Evolutionary conservation across 2,797 vertebrate species (phyloP), one percentile per base, ranked within the genome.

Genomic region (Gouania willdenowi): DNA sequence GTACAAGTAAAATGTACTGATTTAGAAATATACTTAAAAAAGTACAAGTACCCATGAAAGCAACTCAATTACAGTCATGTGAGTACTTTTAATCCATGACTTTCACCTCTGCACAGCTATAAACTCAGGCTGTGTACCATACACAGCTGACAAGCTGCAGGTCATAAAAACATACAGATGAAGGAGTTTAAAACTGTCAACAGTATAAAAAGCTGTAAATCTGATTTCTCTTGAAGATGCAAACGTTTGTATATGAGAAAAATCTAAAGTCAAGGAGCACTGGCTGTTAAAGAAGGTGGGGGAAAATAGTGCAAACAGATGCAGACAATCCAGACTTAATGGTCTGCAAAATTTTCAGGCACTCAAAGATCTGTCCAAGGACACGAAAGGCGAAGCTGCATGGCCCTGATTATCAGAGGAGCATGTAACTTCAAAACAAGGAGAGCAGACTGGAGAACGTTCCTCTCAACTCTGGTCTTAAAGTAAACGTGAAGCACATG

Each of bases 271-370:
- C n/a, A 13, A 16, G 52, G 29, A 30, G 51, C 32, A 41, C 3
- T 32, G 40, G 48, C 48, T 40, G 45, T 60, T 51, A 79, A 64
- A 48, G 50, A 69, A 73, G 63, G 82, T 40, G 31, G 67, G 70
- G 60, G 64, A 69, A 79, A 83, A 77, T 78, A 86, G 85, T 79
- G 75, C 76, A 87, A 88, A 84, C 82, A 87, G 73, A 87, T 84
- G 83, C 88, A 87, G 81, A 86, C 82, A 86, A 87, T 88, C 81
- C 75, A 84, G 77, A 77, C 83, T 80, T 84, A 88, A 87, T 83
- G 80, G 79, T 77, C 78, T 75, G 47, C 68, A 84, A 79, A 82
- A 83, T 84, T 88, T 87, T 82, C 79, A 85, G 72, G 81, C 70
- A 74, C 81, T 85, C 73, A 63, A 70, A 83, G 82, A 81, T 77